phyloP scores from a whole-genome alignment of 2,888 invertebrate genomes.

The Branchellion lobata region DNA sequence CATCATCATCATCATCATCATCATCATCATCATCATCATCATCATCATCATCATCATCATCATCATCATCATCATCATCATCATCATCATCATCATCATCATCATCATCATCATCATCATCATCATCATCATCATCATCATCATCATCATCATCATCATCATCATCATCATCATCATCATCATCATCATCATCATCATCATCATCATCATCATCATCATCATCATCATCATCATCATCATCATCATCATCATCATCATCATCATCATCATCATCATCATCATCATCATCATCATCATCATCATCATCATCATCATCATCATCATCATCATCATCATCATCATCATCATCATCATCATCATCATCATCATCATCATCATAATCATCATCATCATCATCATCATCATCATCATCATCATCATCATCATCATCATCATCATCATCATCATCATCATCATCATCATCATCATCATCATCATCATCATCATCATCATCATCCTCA shows the following conservation, averaged over 20 bases:
- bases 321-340: too few relatives aligned
- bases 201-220: slow-evolving; percentile 14
- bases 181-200: slow-evolving; percentile 28
- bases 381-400: slow-evolving; percentile 12
- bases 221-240: slow-evolving; percentile 12
- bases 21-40: background rate
- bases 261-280: background rate
- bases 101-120: slow-evolving; percentile 38
- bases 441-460: slow-evolving; percentile 20
- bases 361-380: background rate
- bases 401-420: slow-evolving; percentile 8
- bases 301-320: background rate
- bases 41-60: background rate
- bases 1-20: background rate
- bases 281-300: slow-evolving; percentile 22
- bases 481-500: too few relatives aligned
- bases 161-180: slow-evolving; percentile 25
- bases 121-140: slow-evolving; percentile 35
- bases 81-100: slow-evolving; percentile 37
- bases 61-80: background rate
- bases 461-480: too few relatives aligned
- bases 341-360: too few relatives aligned
- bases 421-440: slow-evolving; percentile 2
- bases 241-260: slow-evolving; percentile 16
- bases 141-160: slow-evolving; percentile 31